These are phyloP conservation scores for Boulengeromyrus knoepffleri DNA, from an alignment of 2,113 vertebrate species.

Conservation along the genomic window DNA sequence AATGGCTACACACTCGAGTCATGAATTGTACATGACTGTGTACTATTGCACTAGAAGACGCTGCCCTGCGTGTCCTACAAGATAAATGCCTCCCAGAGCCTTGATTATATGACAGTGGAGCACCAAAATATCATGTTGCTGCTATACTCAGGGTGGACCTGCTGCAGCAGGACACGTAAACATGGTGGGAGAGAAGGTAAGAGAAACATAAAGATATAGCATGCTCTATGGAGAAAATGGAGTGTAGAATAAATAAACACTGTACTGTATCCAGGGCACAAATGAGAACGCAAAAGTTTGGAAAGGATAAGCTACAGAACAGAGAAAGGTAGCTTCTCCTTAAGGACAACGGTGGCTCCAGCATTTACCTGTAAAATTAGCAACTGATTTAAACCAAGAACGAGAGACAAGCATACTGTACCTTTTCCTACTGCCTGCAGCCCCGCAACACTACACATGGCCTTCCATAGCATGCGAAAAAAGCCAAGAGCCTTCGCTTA, in stretches of 20 bases:
- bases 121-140: neutral
- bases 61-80: neutral
- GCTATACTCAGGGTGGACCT: neutral
- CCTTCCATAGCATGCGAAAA: neutral
- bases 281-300: neutral
- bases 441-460: neutral
- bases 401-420: neutral
- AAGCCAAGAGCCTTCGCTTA: neutral
- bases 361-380: neutral
- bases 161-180: neutral
- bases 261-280: neutral
- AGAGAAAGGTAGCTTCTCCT: neutral
- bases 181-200: conserved; percentile 7
- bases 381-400: neutral
- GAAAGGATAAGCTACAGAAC: neutral
- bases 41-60: too few relatives aligned
- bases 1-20: neutral
- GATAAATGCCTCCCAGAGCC: neutral
- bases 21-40: neutral
- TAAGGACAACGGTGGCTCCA: neutral
- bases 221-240: neutral
- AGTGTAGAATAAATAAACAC: neutral
- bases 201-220: neutral
- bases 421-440: neutral
- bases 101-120: neutral